Percentiles rank a stretch among this genome's conserved stretches.
Conservation (phyloP, 2,113 vertebrate species). For the Dromaius novaehollandiae region DNA sequence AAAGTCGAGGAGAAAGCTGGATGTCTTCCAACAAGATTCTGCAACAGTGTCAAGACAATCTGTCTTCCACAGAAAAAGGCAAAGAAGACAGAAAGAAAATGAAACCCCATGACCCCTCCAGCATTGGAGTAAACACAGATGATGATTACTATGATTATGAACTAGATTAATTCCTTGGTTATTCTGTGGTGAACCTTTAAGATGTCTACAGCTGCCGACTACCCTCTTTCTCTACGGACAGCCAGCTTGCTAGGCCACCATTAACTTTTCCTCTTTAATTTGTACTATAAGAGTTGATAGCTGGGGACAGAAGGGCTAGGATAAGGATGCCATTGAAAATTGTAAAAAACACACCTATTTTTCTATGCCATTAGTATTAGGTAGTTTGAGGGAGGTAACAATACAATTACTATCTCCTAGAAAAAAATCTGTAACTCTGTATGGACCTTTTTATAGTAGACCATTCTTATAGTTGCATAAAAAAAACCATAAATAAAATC, state of each 20-base stretch:
- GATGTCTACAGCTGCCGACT: neutral
- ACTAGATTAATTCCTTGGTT: slow-evolving; percentile 60
- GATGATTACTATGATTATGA: slow-evolving; percentile 86
- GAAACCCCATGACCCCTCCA: slow-evolving; percentile 50
- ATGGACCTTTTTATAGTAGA: neutral
- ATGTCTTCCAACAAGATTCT: slow-evolving; percentile 80
- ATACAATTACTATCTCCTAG: neutral
- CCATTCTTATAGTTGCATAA: neutral
- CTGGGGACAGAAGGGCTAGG: neutral
- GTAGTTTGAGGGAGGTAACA: neutral
- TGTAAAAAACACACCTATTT: neutral
- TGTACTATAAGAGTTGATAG: neutral
- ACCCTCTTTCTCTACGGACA: neutral
- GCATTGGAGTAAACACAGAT: slow-evolving; percentile 23
- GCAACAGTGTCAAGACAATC: slow-evolving; percentile 72
- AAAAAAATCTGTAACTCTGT: neutral
- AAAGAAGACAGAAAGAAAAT: slow-evolving; percentile 69
- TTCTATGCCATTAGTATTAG: neutral
- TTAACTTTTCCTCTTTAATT: neutral
- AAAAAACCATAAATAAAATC: neutral
- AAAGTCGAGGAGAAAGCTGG: slow-evolving; percentile 78
- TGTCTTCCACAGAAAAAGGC: slow-evolving; percentile 31
- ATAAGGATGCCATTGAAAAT: neutral
- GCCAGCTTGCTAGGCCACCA: neutral
- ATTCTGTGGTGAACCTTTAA: neutral